phyloP scores from a whole-genome alignment of 2,888 invertebrate genomes.

The Notocelia uddmanniana region DNA sequence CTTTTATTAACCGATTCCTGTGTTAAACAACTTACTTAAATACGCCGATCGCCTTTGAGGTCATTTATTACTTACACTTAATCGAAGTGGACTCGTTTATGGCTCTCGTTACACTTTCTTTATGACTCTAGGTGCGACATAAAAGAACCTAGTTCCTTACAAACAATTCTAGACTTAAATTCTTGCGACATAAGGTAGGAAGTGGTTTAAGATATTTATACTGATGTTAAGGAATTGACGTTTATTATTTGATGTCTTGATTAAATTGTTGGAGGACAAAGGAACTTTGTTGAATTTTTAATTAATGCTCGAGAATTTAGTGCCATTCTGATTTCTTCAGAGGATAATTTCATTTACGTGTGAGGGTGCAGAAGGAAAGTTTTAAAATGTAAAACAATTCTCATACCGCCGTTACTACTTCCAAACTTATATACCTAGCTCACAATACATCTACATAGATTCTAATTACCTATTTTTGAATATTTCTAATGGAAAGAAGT shows the following conservation, averaged over 20 bases:
- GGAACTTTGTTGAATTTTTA: conserved; percentile 57
- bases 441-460: too few species aligned
- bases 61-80: conserved; percentile 63
- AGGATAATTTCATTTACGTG: conserved; percentile 25
- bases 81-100: conserved; percentile 62
- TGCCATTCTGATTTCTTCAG: conserved; percentile 25
- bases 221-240: conserved; percentile 53
- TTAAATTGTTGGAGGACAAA: conserved; percentile 55
- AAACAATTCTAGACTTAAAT: conserved; percentile 2
- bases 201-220: not conserved
- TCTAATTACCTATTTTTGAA: too few species aligned
- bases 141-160: conserved; percentile 49
- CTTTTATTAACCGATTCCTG: conserved; percentile 24
- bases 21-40: conserved; percentile 47
- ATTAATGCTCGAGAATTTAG: conserved; percentile 49
- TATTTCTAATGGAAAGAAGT: too few species aligned
- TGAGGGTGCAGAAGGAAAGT: not conserved
- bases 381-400: too few species aligned
- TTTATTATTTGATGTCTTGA: conserved; percentile 60
- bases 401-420: too few species aligned
- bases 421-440: too few species aligned
- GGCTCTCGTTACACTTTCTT: conserved; percentile 60
- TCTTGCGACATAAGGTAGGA: not conserved
- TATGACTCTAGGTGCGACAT: conserved; percentile 59
- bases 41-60: conserved; percentile 55